A percentile compares a stretch with the other conserved stretches of the same genome.
phyloP scores from a whole-genome alignment of 2,113 vertebrate species.

The Melanotaenia duboulayi region DNA sequence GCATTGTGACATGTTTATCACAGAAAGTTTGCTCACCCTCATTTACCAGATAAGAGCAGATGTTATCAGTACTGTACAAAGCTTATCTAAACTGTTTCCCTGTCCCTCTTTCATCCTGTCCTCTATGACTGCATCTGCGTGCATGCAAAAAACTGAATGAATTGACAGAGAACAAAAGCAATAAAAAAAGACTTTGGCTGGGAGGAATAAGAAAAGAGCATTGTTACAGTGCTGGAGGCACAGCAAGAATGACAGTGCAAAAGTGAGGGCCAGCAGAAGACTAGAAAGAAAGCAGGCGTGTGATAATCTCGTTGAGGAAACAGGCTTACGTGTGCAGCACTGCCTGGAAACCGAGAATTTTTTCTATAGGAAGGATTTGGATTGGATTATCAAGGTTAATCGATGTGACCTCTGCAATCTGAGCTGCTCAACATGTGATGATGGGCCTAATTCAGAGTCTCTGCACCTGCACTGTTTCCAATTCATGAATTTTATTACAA shows the following conservation, averaged over 20 bases:
- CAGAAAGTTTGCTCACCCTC: constrained; percentile 35
- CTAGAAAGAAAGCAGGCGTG: constrained; percentile 54
- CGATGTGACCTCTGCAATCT: constrained; percentile 70
- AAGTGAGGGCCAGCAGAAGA: constrained; percentile 43
- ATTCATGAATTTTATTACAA: constrained; percentile 43
- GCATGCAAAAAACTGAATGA: constrained; percentile 30
- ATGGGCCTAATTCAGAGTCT: constrained; percentile 52
- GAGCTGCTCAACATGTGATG: constrained; percentile 70
- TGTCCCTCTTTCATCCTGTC: constrained; percentile 43
- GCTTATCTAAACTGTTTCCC: constrained; percentile 49
- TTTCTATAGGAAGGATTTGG: constrained; percentile 72
- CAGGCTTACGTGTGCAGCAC: constrained; percentile 65
- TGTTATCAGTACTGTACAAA: constrained; percentile 40
- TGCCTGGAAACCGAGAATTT: constrained; percentile 74
- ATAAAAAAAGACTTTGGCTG: constrained; percentile 19
- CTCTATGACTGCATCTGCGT: constrained; percentile 31
- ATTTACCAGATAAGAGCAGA: constrained; percentile 64
- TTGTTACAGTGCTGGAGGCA: constrained; percentile 24
- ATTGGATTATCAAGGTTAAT: constrained; percentile 78
- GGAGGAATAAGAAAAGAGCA: constrained; percentile 6
- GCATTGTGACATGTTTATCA: constrained; percentile 58
- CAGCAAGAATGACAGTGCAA: constrained; percentile 21
- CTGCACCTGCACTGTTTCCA: constrained; percentile 38
- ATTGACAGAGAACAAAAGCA: constrained; percentile 18
- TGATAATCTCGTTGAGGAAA: constrained; percentile 78